These are phyloP conservation scores for Caenorhabditis sulstoni DNA, from an alignment of 2,888 invertebrate species.

Conservation along the genomic window DNA sequence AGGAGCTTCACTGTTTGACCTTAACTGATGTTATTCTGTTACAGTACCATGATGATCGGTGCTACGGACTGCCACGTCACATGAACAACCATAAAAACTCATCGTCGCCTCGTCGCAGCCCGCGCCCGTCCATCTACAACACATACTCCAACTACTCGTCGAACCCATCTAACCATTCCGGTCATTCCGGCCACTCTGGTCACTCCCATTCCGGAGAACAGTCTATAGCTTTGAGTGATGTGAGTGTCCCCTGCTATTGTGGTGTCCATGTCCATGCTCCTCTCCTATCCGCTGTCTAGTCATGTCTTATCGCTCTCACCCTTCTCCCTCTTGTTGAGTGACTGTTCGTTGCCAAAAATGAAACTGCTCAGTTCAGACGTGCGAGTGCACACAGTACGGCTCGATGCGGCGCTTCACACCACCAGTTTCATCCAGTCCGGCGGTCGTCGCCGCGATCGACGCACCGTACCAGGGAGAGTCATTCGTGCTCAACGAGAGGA, in stretches of 20 bases:
- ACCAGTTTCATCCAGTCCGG: constrained; percentile 43
- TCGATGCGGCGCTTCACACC: constrained; percentile 63
- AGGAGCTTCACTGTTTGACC: constrained; percentile 1
- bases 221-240: constrained; percentile 61
- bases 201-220: constrained; percentile 58
- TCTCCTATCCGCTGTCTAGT: constrained; percentile 50
- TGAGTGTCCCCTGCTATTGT: constrained; percentile 57
- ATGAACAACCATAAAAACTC: constrained; percentile 52
- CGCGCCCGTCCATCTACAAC: constrained; percentile 51
- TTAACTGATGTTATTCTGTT: constrained; percentile 1
- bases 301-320: not conserved
- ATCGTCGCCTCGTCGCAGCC: constrained; percentile 53
- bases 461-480: constrained; percentile 78
- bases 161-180: constrained; percentile 55
- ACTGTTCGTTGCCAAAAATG: constrained; percentile 21
- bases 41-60: constrained; percentile 51
- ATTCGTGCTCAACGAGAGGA: constrained; percentile 78
- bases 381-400: constrained; percentile 71
- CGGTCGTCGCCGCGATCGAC: constrained; percentile 36
- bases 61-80: constrained; percentile 52
- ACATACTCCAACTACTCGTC: constrained; percentile 58
- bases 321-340: constrained; percentile 18
- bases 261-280: constrained; percentile 50
- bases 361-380: constrained; percentile 62
- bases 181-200: constrained; percentile 47